These are phyloP conservation scores for Epinephelus malabaricus DNA, from an alignment of 2,797 vertebrate genomes.

Conservation along the genomic window DNA sequence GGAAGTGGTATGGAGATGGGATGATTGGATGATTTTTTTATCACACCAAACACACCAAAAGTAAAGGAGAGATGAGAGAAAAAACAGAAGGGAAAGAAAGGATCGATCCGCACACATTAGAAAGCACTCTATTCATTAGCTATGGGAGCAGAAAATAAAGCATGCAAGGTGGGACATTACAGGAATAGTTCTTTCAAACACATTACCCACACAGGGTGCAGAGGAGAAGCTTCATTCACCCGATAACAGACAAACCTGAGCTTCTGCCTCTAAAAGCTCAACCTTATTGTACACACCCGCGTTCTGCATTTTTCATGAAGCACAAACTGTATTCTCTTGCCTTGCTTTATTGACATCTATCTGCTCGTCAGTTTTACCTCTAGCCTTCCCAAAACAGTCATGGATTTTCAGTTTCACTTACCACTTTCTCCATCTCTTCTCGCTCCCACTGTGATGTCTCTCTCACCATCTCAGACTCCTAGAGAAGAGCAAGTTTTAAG, in stretches of 20 bases:
- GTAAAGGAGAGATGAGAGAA: slow-evolving; percentile 38
- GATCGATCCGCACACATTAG: slow-evolving; percentile 86
- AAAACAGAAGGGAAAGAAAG: slow-evolving; percentile 71
- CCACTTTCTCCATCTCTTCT: slow-evolving; percentile 95
- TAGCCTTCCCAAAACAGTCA: slow-evolving; percentile 4
- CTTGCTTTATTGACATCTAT: not conserved
- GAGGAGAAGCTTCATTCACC: slow-evolving; percentile 74
- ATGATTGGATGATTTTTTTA: slow-evolving; percentile 67
- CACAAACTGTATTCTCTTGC: not conserved
- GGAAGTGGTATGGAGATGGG: slow-evolving; percentile 55
- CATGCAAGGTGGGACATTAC: slow-evolving; percentile 78
- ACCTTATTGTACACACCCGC: not conserved
- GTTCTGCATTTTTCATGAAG: slow-evolving; percentile 20
- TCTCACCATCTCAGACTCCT: slow-evolving; percentile 95
- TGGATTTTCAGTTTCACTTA: slow-evolving; percentile 77
- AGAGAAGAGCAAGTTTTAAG: slow-evolving; percentile 45
- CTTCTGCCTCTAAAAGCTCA: slow-evolving; percentile 40
- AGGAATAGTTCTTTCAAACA: slow-evolving; percentile 69
- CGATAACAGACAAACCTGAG: slow-evolving; percentile 46
- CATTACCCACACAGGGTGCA: slow-evolving; percentile 52
- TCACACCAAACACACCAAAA: slow-evolving; percentile 78
- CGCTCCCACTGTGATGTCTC: slow-evolving; percentile 94
- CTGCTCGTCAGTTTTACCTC: slow-evolving; percentile 12
- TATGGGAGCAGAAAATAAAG: slow-evolving; percentile 76
- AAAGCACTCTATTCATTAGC: slow-evolving; percentile 76